Percentiles rank a stretch among this genome's conserved stretches.
These are phyloP conservation scores for Paramormyrops kingsleyae DNA, from an alignment of 2,113 vertebrate genomes.

Conservation along the genomic window DNA sequence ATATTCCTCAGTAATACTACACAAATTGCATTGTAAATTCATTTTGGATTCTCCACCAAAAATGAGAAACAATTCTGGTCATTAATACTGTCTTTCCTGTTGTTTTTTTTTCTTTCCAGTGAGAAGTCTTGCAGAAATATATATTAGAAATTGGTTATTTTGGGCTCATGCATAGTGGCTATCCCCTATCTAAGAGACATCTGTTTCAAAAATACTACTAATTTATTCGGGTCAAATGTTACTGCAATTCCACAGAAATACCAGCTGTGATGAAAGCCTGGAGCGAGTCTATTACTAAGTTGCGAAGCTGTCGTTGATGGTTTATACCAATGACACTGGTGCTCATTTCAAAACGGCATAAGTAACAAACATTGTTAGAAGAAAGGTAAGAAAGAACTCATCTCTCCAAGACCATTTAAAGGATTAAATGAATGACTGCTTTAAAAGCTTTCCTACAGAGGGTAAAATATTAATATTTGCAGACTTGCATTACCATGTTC, in stretches of 20 bases:
- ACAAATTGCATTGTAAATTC: background rate
- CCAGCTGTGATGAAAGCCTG: background rate
- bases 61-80: slow-evolving; percentile 2
- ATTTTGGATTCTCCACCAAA: background rate
- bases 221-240: slow-evolving; percentile 22
- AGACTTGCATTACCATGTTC: slow-evolving; percentile 41
- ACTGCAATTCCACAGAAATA: slow-evolving; percentile 14
- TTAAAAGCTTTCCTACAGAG: slow-evolving; percentile 48
- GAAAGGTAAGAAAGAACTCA: slow-evolving; percentile 28
- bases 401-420: slow-evolving; percentile 33
- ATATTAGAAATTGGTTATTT: background rate
- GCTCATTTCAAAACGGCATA: slow-evolving; percentile 15
- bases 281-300: slow-evolving; percentile 2
- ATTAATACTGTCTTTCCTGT: slow-evolving; percentile 5
- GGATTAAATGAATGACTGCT: slow-evolving; percentile 42
- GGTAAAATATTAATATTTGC: slow-evolving; percentile 58
- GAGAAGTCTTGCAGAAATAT: background rate
- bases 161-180: background rate
- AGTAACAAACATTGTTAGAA: slow-evolving; percentile 23
- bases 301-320: slow-evolving; percentile 15
- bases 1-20: background rate
- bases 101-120: background rate
- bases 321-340: slow-evolving; percentile 26
- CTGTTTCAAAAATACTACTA: slow-evolving; percentile 16
- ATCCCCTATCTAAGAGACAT: background rate